A percentile compares a stretch with the other conserved stretches of the same genome.
These are phyloP conservation scores for Atta colombica DNA, from an alignment of 1,140 invertebrate species.

Conservation along the genomic window DNA sequence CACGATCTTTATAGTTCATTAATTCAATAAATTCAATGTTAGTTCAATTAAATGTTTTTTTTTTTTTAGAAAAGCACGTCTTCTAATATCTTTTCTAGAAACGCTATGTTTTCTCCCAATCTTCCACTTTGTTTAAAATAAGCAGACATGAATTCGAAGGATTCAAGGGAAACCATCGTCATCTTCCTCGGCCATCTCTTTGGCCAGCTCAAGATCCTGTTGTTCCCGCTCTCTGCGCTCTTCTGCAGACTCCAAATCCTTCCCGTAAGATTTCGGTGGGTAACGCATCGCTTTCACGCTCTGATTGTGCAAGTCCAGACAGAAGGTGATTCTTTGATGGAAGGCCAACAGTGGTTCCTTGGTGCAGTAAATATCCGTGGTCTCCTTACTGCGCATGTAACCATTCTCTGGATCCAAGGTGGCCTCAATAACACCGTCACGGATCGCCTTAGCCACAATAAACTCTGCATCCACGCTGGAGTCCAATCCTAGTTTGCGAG, in stretches of 20 bases:
- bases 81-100: neutral
- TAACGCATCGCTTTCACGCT: slow-evolving; percentile 99
- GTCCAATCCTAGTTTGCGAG: slow-evolving; percentile 96
- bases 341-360: slow-evolving; percentile 98
- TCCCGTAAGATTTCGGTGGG: slow-evolving; percentile 99
- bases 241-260: slow-evolving; percentile 99
- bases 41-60: too few relatives aligned
- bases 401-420: slow-evolving; percentile 97
- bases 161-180: slow-evolving; percentile 94
- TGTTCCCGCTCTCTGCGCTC: slow-evolving; percentile 98
- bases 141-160: too few relatives aligned
- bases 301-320: slow-evolving; percentile 99
- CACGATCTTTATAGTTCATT: neutral
- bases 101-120: neutral
- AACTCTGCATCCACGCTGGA: slow-evolving; percentile 99
- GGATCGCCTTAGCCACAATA: slow-evolving; percentile 99
- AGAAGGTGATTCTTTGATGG: slow-evolving; percentile 99
- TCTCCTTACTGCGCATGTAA: slow-evolving; percentile 99
- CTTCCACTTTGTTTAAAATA: too few relatives aligned
- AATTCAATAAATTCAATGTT: too few relatives aligned
- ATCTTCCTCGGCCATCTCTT: slow-evolving; percentile 99
- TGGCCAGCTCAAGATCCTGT: slow-evolving; percentile 98
- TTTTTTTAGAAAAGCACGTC: neutral
- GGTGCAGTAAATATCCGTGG: slow-evolving; percentile 98
- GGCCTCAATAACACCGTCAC: slow-evolving; percentile 99